A percentile compares a stretch with the other conserved stretches of the same genome.
Conservation (phyloP, 2,888 invertebrate genomes). For the Drosophila macrospina region DNA sequence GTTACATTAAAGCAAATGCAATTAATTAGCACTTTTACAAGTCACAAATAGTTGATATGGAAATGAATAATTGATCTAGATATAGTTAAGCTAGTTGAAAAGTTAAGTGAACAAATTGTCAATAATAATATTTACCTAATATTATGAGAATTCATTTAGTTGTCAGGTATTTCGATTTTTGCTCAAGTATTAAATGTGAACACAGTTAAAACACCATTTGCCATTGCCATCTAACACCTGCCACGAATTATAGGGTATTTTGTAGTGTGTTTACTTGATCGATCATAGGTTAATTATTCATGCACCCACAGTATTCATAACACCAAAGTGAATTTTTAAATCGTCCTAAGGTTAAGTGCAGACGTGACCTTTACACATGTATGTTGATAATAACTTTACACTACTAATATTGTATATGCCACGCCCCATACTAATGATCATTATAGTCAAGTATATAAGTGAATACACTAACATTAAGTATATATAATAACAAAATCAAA, state of each 20-base stretch:
- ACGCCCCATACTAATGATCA: constrained; percentile 26
- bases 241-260: constrained; percentile 29
- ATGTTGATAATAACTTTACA: constrained; percentile 53
- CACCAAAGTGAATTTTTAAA: constrained; percentile 69
- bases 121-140: constrained; percentile 15
- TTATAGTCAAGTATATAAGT: constrained; percentile 38
- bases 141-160: constrained; percentile 37
- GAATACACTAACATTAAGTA: constrained; percentile 34
- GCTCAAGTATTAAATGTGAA: constrained; percentile 46
- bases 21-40: constrained; percentile 27
- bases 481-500: constrained; percentile 25
- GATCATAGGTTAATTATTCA: constrained; percentile 23
- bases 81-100: not conserved
- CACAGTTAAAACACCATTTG: constrained; percentile 2
- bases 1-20: constrained; percentile 33
- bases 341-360: constrained; percentile 32
- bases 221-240: constrained; percentile 18
- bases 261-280: constrained; percentile 29
- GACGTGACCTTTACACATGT: constrained; percentile 38
- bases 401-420: constrained; percentile 44
- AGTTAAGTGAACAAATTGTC: constrained; percentile 15
- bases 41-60: not conserved
- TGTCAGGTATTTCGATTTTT: constrained; percentile 8
- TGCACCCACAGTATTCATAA: constrained; percentile 56
- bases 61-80: constrained; percentile 2